A percentile compares a stretch with the other conserved stretches of the same genome.
Evolutionary conservation across 2,888 invertebrate species (phyloP).

Genomic region (Liopterus haemorrhoidalis): DNA sequence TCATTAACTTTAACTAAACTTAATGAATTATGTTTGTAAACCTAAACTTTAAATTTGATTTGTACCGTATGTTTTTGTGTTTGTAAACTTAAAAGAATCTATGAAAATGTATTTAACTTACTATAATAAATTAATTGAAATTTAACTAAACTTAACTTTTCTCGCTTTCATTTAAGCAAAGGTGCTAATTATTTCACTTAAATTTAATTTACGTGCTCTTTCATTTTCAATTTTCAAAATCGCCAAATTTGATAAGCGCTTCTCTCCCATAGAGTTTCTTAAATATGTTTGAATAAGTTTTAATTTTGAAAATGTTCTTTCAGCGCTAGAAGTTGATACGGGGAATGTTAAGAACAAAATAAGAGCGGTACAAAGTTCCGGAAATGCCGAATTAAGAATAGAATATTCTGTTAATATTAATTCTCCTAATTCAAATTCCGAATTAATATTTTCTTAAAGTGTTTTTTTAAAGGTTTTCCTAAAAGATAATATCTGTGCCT

Average conservation of each 20-base stretch:
- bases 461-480: not conserved
- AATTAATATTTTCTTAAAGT: not conserved
- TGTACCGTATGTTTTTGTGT: not conserved
- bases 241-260: conserved; percentile 1
- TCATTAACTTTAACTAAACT: not conserved
- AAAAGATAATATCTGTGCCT: conserved; percentile 1
- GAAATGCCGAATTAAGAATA: not conserved
- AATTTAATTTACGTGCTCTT: not conserved
- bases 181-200: not conserved
- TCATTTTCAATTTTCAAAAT: not conserved
- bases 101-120: conserved; percentile 1
- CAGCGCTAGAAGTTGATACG: not conserved
- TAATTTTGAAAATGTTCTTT: no score
- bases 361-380: not conserved
- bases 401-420: not conserved
- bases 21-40: not conserved
- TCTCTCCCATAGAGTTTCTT: not conserved
- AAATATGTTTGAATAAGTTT: no score
- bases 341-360: not conserved
- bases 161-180: not conserved
- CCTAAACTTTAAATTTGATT: not conserved
- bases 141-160: not conserved
- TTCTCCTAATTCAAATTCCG: not conserved
- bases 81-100: conserved; percentile 1
- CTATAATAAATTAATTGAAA: conserved; percentile 1